Base-by-base conservation (phyloP, 2,797 vertebrate species). In the Fratercula arctica region DNA sequence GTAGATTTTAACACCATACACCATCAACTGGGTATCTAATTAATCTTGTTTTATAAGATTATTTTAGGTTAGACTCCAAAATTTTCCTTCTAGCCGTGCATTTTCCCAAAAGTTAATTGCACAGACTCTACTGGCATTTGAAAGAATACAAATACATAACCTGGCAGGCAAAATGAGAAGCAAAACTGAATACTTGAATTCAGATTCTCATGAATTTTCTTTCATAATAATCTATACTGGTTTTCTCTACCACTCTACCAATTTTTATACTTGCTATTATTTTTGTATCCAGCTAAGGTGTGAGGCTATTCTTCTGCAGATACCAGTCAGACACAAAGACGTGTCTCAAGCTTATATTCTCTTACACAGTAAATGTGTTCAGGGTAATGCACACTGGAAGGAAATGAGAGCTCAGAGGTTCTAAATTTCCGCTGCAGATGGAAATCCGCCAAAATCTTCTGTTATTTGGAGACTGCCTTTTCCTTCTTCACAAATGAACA, bases 401-500 rank as follows among this genome's bases (percentile, higher is more conserved):
- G 93, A 97, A 97, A 87, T 5, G 3, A 90, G 79, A 80, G 68
- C 75, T 96, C 80, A 76, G 43, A 75, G 81, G 88, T 77, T 91
- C 91, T 91, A 74, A 84, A 75, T 95, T 95, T 97, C 96, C 88
- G 6, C 83, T 91, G 54, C n/a, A 60, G 57, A 84, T 95, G 96
- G 96, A 96, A 67, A 90, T 75, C 68, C 1, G 96, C 95, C 97
- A 97, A 93, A 88, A 86, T 33, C 50, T 85, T 81, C 73, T 68
- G 46, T 50, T 87, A 85, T 92, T 82, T 75, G 73, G 75, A 95
- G 79, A 87, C 95, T 74, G 86, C 82, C 89, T 96, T 97, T 96
- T 94, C 94, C 93, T 95, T 95, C 84, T 96, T 95, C 93, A 57
- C 81, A 93, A 95, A 94, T 56, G 60, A 85, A 97, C 93, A 95